Conservation (phyloP, 2,113 vertebrate genomes). For the Zapornia atra region DNA sequence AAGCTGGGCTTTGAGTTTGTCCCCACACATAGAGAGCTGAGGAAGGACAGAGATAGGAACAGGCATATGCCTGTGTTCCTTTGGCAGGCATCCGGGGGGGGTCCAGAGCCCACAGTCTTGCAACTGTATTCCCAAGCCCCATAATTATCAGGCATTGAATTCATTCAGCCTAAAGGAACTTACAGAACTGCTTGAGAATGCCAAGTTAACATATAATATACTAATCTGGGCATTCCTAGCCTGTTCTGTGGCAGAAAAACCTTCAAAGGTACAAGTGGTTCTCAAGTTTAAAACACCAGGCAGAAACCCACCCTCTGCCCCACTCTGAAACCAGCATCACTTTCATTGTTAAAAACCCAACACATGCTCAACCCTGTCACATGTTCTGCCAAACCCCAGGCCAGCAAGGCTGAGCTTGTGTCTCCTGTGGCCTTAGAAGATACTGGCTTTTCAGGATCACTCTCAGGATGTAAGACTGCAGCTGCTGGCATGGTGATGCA, state of each 20-base stretch:
- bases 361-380: not conserved
- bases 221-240: not conserved
- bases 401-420: not conserved
- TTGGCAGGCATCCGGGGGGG: not conserved
- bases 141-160: not conserved
- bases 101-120: not conserved
- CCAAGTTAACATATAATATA: not conserved
- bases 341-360: not conserved
- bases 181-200: not conserved
- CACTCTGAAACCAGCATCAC: not conserved
- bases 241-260: not conserved
- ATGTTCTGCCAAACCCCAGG: not conserved
- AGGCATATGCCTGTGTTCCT: not conserved
- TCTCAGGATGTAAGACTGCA: fast-evolving
- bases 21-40: not conserved
- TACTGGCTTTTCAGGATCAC: not conserved
- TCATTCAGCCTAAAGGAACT: not conserved
- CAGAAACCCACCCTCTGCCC: not conserved
- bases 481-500: too few species aligned
- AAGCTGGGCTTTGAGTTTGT: not conserved
- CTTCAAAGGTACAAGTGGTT: not conserved
- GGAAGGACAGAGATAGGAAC: not conserved
- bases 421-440: not conserved
- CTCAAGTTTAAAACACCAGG: not conserved
- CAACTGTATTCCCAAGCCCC: not conserved